Percentiles rank a stretch among this genome's conserved stretches.
These are phyloP conservation scores for Drosophila infuscata DNA, from an alignment of 2,888 invertebrate species.

Conservation along the genomic window DNA sequence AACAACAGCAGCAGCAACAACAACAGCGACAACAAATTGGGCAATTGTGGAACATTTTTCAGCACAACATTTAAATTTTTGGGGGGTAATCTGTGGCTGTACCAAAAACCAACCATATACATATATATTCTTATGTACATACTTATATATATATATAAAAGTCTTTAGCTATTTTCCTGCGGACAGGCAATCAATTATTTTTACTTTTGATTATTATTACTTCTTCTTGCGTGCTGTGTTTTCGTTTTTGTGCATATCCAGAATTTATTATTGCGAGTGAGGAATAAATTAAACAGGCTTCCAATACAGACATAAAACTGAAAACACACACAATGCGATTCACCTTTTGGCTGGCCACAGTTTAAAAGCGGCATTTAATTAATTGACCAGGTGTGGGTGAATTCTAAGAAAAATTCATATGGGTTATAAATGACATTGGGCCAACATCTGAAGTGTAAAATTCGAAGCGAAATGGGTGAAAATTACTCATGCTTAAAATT, in stretches of 20 bases:
- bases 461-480: not conserved
- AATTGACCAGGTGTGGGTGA: constrained; percentile 49
- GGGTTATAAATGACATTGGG: constrained; percentile 26
- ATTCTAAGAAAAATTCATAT: not conserved
- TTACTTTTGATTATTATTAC: constrained; percentile 78
- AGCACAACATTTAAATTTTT: constrained; percentile 54
- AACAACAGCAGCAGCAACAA: constrained; percentile 2
- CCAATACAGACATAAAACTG: constrained; percentile 31
- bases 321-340: constrained; percentile 34
- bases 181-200: constrained; percentile 76
- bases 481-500: not conserved
- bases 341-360: constrained; percentile 8
- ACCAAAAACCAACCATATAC: constrained; percentile 6
- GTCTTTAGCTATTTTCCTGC: constrained; percentile 54
- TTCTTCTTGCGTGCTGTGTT: constrained; percentile 66
- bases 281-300: constrained; percentile 74
- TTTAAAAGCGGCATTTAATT: constrained; percentile 44
- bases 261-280: constrained; percentile 68
- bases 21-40: constrained; percentile 23
- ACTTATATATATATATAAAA: constrained; percentile 13
- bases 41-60: constrained; percentile 50
- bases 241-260: constrained; percentile 45
- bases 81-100: constrained; percentile 24
- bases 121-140: constrained; percentile 1
- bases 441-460: not conserved